Evolutionary conservation across 2,888 invertebrate species (phyloP), one percentile per base, ranked within the genome.

Genomic region (Thymelicus acteon): DNA sequence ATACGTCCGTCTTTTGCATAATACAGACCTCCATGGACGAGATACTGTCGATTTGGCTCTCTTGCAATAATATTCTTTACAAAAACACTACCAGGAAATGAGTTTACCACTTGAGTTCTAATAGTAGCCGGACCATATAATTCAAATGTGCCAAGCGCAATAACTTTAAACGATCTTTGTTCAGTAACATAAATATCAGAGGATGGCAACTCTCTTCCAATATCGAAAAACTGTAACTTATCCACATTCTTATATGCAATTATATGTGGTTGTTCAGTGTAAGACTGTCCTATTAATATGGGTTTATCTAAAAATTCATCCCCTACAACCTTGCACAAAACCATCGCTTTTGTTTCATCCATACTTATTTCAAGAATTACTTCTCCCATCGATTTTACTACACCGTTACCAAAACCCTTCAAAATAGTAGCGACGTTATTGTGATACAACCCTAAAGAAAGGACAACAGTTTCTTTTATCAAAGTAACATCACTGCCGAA

Each of bases 371-470:
- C 31, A 1, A 73, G 13, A 6, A 12, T n/a, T 6, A 66, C 8
- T 39, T 47, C 40, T 0, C 75, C 75, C 4, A 74, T 12, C 2
- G 75, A 72, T 13, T 67, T 54, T 13, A 76, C 74, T 0, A 73
- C n/a, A 10, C 44, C 49, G 39, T 76, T 77, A 3, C 75, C 76
- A 64, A 77, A 78, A 48, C 76, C 76, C 49, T 74, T 77, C 65
- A 75, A 68, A 6, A 37, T n/a, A 2, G 73, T 58, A 8, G 64
- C 37, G 1, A 48, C 31, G 10, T 60, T 24, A 63, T 75, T 72
- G 39, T 74, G 72, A 24, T 8, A 7, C 8, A 73, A 12, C 1
- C 73, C 72, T 47, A 77, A 39, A 39, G n/a, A 7, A 7, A 0
- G 8, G 8, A 13, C n/a, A 4, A n/a, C 15, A 15, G 63, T 52